These are phyloP conservation scores for Epinephelus cyanopodus DNA, from an alignment of 2,113 vertebrate species.

Conservation along the genomic window DNA sequence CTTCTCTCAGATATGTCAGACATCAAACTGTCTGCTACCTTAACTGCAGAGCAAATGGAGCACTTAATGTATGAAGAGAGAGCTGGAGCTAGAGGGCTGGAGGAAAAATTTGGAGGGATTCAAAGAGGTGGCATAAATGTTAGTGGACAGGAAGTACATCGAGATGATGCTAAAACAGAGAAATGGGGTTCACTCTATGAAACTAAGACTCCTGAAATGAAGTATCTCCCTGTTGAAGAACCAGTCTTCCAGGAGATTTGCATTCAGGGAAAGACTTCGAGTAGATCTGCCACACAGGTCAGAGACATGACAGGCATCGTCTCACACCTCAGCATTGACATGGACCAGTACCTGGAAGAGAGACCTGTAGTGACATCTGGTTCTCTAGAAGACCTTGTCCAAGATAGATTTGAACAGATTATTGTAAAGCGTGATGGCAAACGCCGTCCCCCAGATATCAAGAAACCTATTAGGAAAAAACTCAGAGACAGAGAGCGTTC, in stretches of 20 bases:
- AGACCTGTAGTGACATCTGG: slow-evolving; percentile 43
- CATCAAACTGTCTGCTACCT: slow-evolving; percentile 90
- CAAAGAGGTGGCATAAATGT: slow-evolving; percentile 77
- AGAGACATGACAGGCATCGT: slow-evolving; percentile 77
- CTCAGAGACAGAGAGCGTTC: slow-evolving; percentile 88
- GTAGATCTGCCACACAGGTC: slow-evolving; percentile 48
- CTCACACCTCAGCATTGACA: slow-evolving; percentile 82
- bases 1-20: slow-evolving; percentile 97
- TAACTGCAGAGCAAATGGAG: slow-evolving; percentile 87
- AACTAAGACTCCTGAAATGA: slow-evolving; percentile 83
- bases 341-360: slow-evolving; percentile 71
- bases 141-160: slow-evolving; percentile 18
- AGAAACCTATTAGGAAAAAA: slow-evolving; percentile 93
- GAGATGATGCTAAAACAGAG: slow-evolving; percentile 57
- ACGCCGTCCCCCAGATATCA: slow-evolving; percentile 86
- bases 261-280: slow-evolving; percentile 68
- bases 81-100: slow-evolving; percentile 62
- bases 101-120: slow-evolving; percentile 88
- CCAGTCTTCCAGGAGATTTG: slow-evolving; percentile 76
- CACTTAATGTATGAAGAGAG: slow-evolving; percentile 84
- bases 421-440: slow-evolving; percentile 76
- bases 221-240: slow-evolving; percentile 75
- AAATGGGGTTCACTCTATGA: slow-evolving; percentile 83
- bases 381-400: slow-evolving; percentile 70
- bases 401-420: slow-evolving; percentile 79